phyloP scores from a whole-genome alignment of 2,888 invertebrate genomes.

The Perizoma flavofasciatum region DNA sequence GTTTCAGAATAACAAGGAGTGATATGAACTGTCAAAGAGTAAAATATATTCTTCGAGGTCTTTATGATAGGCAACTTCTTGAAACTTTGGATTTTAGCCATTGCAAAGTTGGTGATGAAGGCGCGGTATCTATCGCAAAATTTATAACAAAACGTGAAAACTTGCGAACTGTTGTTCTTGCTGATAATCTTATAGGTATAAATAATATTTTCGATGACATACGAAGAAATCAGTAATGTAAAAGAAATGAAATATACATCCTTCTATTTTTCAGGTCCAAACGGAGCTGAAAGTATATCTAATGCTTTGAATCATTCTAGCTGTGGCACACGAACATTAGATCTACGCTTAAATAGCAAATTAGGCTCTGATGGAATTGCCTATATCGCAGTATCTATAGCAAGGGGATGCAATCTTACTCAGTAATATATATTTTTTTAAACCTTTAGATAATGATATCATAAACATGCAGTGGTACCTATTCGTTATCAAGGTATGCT shows the following conservation, averaged over 20 bases:
- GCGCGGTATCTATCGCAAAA: constrained; percentile 85
- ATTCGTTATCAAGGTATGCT: not conserved
- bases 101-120: constrained; percentile 85
- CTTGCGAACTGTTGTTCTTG: constrained; percentile 74
- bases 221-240: too few relatives aligned
- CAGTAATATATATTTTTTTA: constrained; percentile 51
- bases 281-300: constrained; percentile 70
- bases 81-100: constrained; percentile 86
- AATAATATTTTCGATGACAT: too few relatives aligned
- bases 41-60: constrained; percentile 72
- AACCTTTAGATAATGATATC: not conserved
- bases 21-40: constrained; percentile 76
- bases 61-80: constrained; percentile 68
- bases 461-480: not conserved
- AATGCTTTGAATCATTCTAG: constrained; percentile 69
- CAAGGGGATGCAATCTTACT: constrained; percentile 76
- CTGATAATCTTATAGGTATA: constrained; percentile 82
- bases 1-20: constrained; percentile 71
- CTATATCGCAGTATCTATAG: constrained; percentile 72
- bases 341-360: constrained; percentile 72
- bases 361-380: constrained; percentile 76
- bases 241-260: too few relatives aligned
- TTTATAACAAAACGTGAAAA: constrained; percentile 74
- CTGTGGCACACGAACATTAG: constrained; percentile 67
- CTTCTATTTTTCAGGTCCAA: constrained; percentile 53